A percentile compares a stretch with the other conserved stretches of the same genome.
Evolutionary conservation across 2,888 invertebrate species (phyloP).

Genomic region (Thyatira batis): DNA sequence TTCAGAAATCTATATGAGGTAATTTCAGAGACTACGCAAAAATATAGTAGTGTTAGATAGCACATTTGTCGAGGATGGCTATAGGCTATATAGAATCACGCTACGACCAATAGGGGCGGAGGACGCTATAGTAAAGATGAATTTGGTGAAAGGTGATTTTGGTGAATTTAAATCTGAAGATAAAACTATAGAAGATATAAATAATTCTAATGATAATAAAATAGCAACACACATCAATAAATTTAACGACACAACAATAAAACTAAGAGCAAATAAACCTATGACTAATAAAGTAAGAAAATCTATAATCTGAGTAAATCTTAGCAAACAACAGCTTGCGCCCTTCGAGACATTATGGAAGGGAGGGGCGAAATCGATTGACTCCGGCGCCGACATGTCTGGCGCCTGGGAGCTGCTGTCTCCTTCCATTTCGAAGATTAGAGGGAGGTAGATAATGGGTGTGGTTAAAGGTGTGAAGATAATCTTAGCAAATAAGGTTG

Average conservation of each 20-base stretch:
- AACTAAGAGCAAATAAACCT: constrained; percentile 27
- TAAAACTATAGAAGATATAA: background rate
- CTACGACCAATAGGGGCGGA: too few relatives aligned
- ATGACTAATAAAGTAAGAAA: constrained; percentile 28
- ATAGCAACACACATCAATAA: background rate
- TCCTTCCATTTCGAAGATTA: constrained; percentile 11
- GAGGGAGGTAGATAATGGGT: constrained; percentile 14
- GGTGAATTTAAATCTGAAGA: background rate
- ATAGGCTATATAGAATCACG: too few relatives aligned
- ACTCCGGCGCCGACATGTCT: constrained; percentile 78
- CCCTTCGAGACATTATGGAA: constrained; percentile 11
- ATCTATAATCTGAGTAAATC: constrained; percentile 57
- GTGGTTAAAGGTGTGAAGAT: constrained; percentile 12
- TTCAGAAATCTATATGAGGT: too few relatives aligned
- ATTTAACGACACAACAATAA: constrained; percentile 15
- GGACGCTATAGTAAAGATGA: too few relatives aligned
- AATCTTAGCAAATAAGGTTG: background rate
- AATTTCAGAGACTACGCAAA: too few relatives aligned
- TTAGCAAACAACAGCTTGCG: constrained; percentile 70
- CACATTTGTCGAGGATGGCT: too few relatives aligned
- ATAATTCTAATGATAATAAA: background rate
- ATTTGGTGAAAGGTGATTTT: too few relatives aligned
- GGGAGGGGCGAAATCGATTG: constrained; percentile 54
- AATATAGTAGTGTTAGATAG: too few relatives aligned
- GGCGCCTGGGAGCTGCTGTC: constrained; percentile 49